Conservation (phyloP, 2,797 vertebrate species). For the Lepus oiostolus region DNA sequence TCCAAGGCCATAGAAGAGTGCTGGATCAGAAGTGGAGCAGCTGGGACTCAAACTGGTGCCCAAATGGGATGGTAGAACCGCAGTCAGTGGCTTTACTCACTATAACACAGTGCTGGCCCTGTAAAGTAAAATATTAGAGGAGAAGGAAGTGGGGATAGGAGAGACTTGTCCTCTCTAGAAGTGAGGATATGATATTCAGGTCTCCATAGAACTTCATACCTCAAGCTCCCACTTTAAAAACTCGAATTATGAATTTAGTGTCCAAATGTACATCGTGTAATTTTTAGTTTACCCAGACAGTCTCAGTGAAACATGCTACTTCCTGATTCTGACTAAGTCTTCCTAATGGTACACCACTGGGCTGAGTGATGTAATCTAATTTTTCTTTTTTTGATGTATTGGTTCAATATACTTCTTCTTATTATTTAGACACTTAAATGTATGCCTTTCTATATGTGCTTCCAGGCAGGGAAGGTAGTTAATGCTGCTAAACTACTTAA, state of each 20-base stretch:
- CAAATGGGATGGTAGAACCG: too few species aligned
- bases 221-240: not conserved
- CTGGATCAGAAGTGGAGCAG: too few species aligned
- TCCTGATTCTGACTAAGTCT: not conserved
- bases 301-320: constrained; percentile 1
- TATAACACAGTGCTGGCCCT: too few species aligned
- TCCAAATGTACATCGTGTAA: not conserved
- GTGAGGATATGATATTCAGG: not conserved
- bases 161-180: not conserved
- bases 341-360: not conserved
- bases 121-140: not conserved
- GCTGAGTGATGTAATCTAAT: not conserved
- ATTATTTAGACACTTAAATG: not conserved
- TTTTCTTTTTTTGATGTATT: not conserved
- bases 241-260: not conserved
- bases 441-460: not conserved
- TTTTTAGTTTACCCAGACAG: not conserved
- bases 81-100: too few species aligned
- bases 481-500: not conserved
- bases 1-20: too few species aligned
- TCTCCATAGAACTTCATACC: not conserved
- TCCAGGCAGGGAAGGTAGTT: not conserved
- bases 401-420: not conserved
- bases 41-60: too few species aligned
- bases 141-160: not conserved